Base-by-base conservation (phyloP, 2,888 invertebrate species). In the Pterobdella sp. region DNA sequence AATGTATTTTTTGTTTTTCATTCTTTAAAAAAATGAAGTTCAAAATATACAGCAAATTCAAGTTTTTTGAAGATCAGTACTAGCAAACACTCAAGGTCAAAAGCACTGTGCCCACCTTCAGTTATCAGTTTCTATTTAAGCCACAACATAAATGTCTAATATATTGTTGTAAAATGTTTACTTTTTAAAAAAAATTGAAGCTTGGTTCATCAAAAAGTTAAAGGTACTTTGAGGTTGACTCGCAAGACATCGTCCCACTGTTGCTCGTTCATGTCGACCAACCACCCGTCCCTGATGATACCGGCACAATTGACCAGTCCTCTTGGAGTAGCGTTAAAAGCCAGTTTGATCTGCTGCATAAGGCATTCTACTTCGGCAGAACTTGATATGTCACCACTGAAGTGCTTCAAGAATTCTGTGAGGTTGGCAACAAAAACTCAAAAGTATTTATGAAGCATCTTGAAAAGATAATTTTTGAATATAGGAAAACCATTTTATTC, bases 191-290 rank as follows among this genome's bases (percentile, higher is more conserved):
- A 10, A 3, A 3, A 26, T 1, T 60, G 26, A 29, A 29, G 29
- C 31, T 22, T 29, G 42, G 7, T 42, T 7, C 42, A 42, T 42
- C 22, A 31, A 65, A 31, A 32, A 65, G 1, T 29, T 67, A 14
- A 31, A 32, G 36, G n/a, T 2, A 68, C 68, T 32, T 68, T 68
- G 1, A 68, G 49, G 32, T 68, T 68, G 49, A 68, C 68, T 31
- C 49, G 1, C 18, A 68, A 29, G 14, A 68, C 68, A 31, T 68
- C 68, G 49, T 68, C 68, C n/a, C 36, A 68, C 49, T 42, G 42
- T 36, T 68, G 36, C 29, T 68, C 68, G 18, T 42, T 42, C 42
- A 68, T 37, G n/a, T 68, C 26, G 7, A 68, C 18, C 26, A 68
- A 26, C 31, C 29, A 36, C 1, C 26, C n/a, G 32, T 42, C 32